Base-by-base conservation (phyloP, 2,888 invertebrate genomes). In the Laspeyria flexula region DNA sequence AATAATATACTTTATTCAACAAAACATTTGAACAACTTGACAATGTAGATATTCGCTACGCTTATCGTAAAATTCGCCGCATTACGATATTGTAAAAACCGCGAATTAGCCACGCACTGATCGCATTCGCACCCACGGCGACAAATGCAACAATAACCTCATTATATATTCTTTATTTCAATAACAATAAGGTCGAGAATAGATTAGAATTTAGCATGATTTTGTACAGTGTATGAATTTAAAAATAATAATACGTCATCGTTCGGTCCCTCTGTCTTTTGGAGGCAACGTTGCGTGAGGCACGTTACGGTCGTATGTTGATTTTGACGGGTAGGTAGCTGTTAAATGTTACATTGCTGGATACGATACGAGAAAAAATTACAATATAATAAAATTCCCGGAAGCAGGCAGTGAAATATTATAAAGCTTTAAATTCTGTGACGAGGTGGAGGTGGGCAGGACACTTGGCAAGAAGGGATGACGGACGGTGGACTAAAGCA, bases 211-310 rank as follows among this genome's bases (percentile, higher is more conserved):
- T 15, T 42, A 10, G 29, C 40, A 30, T 51, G 45, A 51, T 53
- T 62, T 71, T 60, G 43, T 47, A 74, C 67, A 71, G 77, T 82
- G 75, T 86, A 87, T 87, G 86, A 88, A 86, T 88, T 90, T 88
- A 81, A 85, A 88, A 88, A 86, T 89, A 88, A 89, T 88, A 88
- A 88, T 84, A 84, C 85, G 82, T 88, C 86, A 88, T 85, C 79
- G 75, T 73, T 44, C 69, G 65, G 71, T 82, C 86, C 85, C 89
- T 88, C 80, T 82, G 88, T 90, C 87, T 89, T 89, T 90, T 85
- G 75, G 80, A 79, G 77, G 74, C 83, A 79, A 68, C 81, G 85
- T 86, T 79, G 79, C 86, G 84, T 82, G 72, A 78, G 79, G 75
- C 75, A 74, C 75, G 81, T 81, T 80, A 77, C 76, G 77, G 78